Evolutionary conservation across 23 tunicate genomes (phyloP).

Genomic region (Halocynthia aurantium): DNA sequence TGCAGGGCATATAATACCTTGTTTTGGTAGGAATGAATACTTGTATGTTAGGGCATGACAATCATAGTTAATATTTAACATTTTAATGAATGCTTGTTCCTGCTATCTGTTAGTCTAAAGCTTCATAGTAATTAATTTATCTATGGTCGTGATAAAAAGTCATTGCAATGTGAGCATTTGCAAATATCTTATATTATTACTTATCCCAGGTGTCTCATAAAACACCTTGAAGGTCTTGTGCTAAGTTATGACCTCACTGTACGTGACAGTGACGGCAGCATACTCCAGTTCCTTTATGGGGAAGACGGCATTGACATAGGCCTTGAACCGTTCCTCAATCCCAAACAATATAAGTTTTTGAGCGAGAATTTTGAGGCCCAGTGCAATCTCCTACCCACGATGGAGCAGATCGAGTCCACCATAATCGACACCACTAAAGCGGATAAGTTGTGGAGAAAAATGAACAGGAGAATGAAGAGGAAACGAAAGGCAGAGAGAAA

Average conservation of each 20-base stretch:
- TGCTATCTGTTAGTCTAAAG: too few relatives aligned
- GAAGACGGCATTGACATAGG: slow-evolving; percentile 93
- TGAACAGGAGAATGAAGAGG: slow-evolving; percentile 13
- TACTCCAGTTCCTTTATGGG: slow-evolving; percentile 92
- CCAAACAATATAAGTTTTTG: slow-evolving; percentile 37
- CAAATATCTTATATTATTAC: too few relatives aligned
- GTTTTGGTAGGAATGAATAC: too few relatives aligned
- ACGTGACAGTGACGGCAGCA: slow-evolving; percentile 83
- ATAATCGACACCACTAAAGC: slow-evolving; percentile 25
- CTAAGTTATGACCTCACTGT: slow-evolving; percentile 89
- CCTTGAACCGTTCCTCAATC: slow-evolving; percentile 52
- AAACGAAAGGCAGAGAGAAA: slow-evolving; percentile 40
- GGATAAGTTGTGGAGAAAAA: slow-evolving; percentile 39
- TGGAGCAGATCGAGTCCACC: slow-evolving; percentile 17
- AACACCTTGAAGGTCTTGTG: slow-evolving; percentile 83
- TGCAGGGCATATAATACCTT: neutral
- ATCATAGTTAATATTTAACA: too few relatives aligned
- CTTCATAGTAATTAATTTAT: too few relatives aligned
- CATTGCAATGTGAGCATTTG: too few relatives aligned
- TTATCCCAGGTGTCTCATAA: slow-evolving; percentile 60
- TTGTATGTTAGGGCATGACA: too few relatives aligned
- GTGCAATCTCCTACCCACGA: slow-evolving; percentile 28
- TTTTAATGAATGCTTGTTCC: too few relatives aligned
- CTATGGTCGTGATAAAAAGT: too few relatives aligned
- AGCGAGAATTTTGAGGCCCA: slow-evolving; percentile 61